phyloP scores from a whole-genome alignment of 2,888 invertebrate species.

The Cyclophora punctaria region DNA sequence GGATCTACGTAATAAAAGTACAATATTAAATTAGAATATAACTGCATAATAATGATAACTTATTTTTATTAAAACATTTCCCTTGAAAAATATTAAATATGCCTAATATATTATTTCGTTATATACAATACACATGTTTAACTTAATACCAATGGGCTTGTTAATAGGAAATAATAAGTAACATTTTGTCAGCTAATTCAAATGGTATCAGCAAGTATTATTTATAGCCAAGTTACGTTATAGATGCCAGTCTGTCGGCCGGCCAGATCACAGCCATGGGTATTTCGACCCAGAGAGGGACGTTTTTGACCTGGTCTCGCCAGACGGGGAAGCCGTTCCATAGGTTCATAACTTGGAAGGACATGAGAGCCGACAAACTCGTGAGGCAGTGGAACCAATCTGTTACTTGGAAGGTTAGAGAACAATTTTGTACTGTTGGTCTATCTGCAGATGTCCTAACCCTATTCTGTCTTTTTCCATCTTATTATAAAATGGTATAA shows the following conservation, averaged over 20 bases:
- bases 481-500: too few species aligned
- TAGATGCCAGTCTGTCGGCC: slow-evolving; percentile 82
- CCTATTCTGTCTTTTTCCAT: too few species aligned
- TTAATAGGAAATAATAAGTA: too few species aligned
- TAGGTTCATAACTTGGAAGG: slow-evolving; percentile 94
- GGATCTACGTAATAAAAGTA: too few species aligned
- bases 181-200: neutral
- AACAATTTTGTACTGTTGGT: neutral
- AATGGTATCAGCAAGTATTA: neutral
- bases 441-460: too few species aligned
- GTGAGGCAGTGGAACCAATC: slow-evolving; percentile 87
- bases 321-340: slow-evolving; percentile 84
- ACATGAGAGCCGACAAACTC: slow-evolving; percentile 82
- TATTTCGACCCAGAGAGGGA: slow-evolving; percentile 87
- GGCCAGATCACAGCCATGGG: slow-evolving; percentile 85
- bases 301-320: slow-evolving; percentile 89
- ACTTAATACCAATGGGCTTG: too few species aligned
- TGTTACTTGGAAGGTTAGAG: slow-evolving; percentile 77
- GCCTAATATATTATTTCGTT: too few species aligned
- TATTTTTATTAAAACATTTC: too few species aligned
- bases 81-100: too few species aligned
- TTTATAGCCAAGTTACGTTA: slow-evolving; percentile 1
- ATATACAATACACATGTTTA: too few species aligned
- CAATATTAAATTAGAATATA: too few species aligned
- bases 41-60: too few species aligned